Base-by-base conservation (phyloP, 2,888 invertebrate species). In the Drosophila histrio region DNA sequence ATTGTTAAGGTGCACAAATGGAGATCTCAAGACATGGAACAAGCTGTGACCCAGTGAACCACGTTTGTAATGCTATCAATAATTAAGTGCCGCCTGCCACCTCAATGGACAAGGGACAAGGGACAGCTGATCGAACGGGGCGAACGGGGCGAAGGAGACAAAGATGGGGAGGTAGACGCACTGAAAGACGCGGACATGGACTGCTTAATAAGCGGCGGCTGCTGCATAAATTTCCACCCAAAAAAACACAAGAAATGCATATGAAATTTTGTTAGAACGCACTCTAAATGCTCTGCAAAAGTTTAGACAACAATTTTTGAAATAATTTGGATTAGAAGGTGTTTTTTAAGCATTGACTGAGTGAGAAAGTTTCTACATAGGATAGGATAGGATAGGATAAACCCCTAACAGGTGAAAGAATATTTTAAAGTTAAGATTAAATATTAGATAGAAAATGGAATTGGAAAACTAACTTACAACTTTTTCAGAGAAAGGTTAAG, bases 51-150 rank as follows among this genome's bases (percentile, higher is more conserved):
- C 82, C 67, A 85, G 36, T 82, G 82, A 82, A 87, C 82, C 72
- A 52, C 62, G 79, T 56, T 81, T 82, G 82, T 82, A 87, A 87
- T 87, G 79, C 82, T 85, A 82, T 87, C 88, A 85, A 87, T 82
- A 82, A 82, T 82, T 82, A 87, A 82, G 82, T 82, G 82, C 85
- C 86, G 67, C 77, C 82, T 85, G 82, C 82, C 82, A 82, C 85
- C 85, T 85, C 71, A 52, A 19, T 22, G 44, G 41, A 43, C 32
- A 75, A 44, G 43, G 21, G 28, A 50, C 15, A 13, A n/a, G 34
- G 32, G 21, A 53, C 30, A 8, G 30, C 24, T 24, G 38, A 15
- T 38, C 11, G 2, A 11, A 17, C 8, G 3, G n/a, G n/a, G n/a
- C n/a, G n/a, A n/a, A n/a, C 8, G 21, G 15, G 41, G 19, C 6